These are phyloP conservation scores for Clunio marinus DNA, from an alignment of 2,888 invertebrate species.

Conservation along the genomic window DNA sequence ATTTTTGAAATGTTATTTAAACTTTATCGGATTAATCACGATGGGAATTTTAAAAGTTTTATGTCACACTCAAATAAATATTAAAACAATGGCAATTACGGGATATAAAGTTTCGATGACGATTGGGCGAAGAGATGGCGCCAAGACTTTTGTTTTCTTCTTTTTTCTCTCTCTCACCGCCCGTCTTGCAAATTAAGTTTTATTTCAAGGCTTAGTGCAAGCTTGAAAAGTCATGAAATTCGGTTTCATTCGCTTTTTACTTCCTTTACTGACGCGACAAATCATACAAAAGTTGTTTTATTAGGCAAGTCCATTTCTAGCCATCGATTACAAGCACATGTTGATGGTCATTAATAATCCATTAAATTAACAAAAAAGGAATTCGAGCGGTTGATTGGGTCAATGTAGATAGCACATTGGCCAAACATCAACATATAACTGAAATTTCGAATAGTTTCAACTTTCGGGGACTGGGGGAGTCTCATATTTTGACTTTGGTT, in stretches of 20 bases:
- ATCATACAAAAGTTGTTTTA: background rate
- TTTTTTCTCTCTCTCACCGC: too few species aligned
- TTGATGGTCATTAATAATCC: background rate
- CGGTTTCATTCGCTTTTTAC: background rate
- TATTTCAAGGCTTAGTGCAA: background rate
- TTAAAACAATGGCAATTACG: background rate
- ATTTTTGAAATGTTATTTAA: too few species aligned
- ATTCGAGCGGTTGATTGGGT: background rate
- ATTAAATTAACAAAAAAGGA: background rate
- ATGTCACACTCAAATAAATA: background rate
- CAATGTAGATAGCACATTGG: background rate
- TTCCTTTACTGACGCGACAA: too few species aligned
- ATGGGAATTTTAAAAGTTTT: background rate
- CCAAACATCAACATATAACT: too few species aligned
- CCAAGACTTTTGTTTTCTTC: conserved; percentile 15
- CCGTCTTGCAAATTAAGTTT: background rate
- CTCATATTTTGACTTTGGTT: background rate
- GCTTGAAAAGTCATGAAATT: too few species aligned
- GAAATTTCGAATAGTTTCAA: too few species aligned
- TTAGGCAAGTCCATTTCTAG: background rate
- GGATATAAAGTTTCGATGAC: background rate
- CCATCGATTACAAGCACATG: background rate
- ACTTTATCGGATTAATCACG: conserved; percentile 5
- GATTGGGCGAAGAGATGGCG: background rate
- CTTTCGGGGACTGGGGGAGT: too few species aligned